Base-by-base conservation (phyloP, 2,888 invertebrate species). In the Xestia ashworthii region DNA sequence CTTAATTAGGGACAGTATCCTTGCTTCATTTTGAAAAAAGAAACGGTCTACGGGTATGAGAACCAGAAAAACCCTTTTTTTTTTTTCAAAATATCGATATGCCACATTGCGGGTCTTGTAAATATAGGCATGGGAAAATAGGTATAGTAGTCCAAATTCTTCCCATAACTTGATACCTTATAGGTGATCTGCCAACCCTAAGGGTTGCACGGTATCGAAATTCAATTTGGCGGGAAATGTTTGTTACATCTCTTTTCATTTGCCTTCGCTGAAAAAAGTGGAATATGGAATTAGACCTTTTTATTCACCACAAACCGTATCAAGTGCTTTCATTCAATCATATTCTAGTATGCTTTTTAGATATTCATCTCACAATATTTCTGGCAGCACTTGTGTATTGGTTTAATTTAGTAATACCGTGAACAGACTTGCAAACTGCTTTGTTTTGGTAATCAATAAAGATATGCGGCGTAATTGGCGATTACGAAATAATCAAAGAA, bases 261-360 rank as follows among this genome's bases (percentile, higher is more conserved):
- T 83, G 76, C 58, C 55, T 84, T 67, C 65, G 71, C 76, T 71
- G 79, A 70, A 78, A 78, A 81, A 77, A 76, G 22, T 66, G 69
- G 67, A 83, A 82, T 84, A 83, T 84, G 73, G 79, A 89, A 89
- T 88, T 83, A 83, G 75, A 83, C 80, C 78, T 83, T 88, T 86
- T 86, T 83, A 87, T 88, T 88, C 80, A 74, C 78, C 83, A 73
- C 78, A 77, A 82, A 80, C 67, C 72, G 65, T 78, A 71, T 73
- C 67, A 78, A 60, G 75, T 69, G 76, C 60, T 85, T 79, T 71
- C 60, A 60, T 76, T 82, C 78, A 78, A 86, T 89, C 87, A 84
- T 84, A 83, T 83, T 78, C 58, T 71, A 80, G 72, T 76, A 71
- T 71, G 76, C 69, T 82, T 86, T 74, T 81, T 62, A 72, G 66